Conservation (phyloP, 2,888 invertebrate genomes). For the Papilio elwesi region DNA sequence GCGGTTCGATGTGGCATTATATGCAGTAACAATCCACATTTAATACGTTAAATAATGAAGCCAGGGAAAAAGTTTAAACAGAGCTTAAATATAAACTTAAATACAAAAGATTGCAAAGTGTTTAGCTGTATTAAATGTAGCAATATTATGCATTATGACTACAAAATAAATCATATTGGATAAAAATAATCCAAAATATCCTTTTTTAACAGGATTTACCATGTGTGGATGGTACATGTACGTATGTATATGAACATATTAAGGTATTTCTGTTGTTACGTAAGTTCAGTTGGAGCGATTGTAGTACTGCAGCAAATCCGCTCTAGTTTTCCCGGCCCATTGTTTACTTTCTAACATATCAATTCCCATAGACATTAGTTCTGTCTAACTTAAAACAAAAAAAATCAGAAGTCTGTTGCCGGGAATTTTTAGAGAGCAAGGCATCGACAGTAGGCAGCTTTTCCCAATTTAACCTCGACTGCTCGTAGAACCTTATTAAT, state of each 20-base stretch:
- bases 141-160: too few relatives aligned
- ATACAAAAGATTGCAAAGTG: too few relatives aligned
- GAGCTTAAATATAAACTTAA: too few relatives aligned
- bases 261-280: conserved; percentile 7
- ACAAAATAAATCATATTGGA: too few relatives aligned
- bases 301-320: conserved; percentile 18
- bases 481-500: conserved; percentile 13
- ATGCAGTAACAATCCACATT: too few relatives aligned
- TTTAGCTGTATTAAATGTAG: too few relatives aligned
- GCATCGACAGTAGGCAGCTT: not conserved
- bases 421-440: not conserved
- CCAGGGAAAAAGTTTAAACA: too few relatives aligned
- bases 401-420: not conserved
- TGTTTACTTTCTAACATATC: conserved; percentile 12
- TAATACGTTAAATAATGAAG: too few relatives aligned
- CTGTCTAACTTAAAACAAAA: not conserved
- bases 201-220: too few relatives aligned
- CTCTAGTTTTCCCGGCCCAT: conserved; percentile 10
- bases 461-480: conserved; percentile 13
- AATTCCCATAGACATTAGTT: conserved; percentile 9
- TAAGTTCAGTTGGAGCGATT: conserved; percentile 8
- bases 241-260: not conserved
- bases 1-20: too few relatives aligned
- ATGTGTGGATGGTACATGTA: too few relatives aligned
- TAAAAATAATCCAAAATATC: too few relatives aligned